Evolutionary conservation across 2,797 vertebrate species (phyloP).

Genomic region (Ficedula albicollis): DNA sequence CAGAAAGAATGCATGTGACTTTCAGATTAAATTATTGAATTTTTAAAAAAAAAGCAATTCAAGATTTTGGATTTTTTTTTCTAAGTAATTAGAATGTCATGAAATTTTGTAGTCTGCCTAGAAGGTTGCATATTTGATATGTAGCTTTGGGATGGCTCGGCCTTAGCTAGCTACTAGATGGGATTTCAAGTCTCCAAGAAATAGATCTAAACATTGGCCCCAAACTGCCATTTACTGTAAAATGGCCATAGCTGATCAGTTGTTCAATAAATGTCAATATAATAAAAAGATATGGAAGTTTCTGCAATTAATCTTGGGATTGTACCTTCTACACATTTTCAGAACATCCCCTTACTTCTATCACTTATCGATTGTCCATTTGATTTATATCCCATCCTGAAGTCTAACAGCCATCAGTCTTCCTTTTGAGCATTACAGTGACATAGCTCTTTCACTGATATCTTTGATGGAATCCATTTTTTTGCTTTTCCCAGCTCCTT

Average conservation of each 20-base stretch:
- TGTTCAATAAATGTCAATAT: not conserved
- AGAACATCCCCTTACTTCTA: not conserved
- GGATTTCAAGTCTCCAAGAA: not conserved
- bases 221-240: not conserved
- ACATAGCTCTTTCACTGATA: not conserved
- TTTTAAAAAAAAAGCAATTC: not conserved
- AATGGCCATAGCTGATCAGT: not conserved
- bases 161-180: not conserved
- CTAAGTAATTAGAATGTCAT: not conserved
- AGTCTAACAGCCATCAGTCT: not conserved
- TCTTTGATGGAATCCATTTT: not conserved
- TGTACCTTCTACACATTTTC: not conserved
- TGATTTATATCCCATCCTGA: conserved; percentile 4
- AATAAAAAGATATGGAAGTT: not conserved
- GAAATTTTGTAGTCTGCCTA: not conserved
- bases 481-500: not conserved
- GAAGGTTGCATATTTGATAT: not conserved
- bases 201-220: not conserved
- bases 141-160: not conserved
- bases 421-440: not conserved
- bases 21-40: not conserved
- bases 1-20: not conserved
- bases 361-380: not conserved
- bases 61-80: not conserved
- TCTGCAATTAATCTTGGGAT: not conserved